Percentiles rank a stretch among this genome's conserved stretches.
These are phyloP conservation scores for Lophius piscatorius DNA, from an alignment of 2,113 vertebrate genomes.

Conservation along the genomic window DNA sequence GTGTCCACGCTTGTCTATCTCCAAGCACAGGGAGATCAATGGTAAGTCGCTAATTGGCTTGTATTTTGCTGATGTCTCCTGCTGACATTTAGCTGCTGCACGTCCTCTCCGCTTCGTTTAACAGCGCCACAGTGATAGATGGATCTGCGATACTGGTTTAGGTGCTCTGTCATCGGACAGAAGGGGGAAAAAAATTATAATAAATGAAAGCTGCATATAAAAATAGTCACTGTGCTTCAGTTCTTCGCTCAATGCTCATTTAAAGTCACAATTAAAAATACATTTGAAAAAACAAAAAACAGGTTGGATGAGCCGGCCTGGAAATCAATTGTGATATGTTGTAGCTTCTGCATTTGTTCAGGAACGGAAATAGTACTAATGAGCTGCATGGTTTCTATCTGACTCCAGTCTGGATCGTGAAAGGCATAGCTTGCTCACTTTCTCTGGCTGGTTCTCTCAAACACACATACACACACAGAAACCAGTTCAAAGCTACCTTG, in stretches of 20 bases:
- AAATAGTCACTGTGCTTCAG: constrained; percentile 27
- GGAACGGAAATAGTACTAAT: constrained; percentile 57
- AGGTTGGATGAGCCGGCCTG: constrained; percentile 21
- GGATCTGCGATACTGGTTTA: constrained; percentile 30
- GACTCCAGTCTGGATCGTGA: constrained; percentile 27
- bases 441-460: constrained; percentile 9
- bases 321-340: constrained; percentile 58
- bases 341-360: constrained; percentile 54
- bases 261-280: constrained; percentile 60
- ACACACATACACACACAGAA: constrained; percentile 13
- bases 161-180: neutral
- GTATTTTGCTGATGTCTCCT: constrained; percentile 50
- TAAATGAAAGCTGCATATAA: constrained; percentile 21
- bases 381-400: constrained; percentile 50
- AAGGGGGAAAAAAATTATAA: constrained; percentile 7
- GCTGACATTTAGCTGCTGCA: constrained; percentile 57
- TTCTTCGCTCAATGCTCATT: constrained; percentile 44
- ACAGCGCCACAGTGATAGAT: constrained; percentile 14
- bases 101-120: constrained; percentile 21
- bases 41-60: too few relatives aligned
- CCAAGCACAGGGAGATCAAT: too few relatives aligned
- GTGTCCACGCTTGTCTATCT: too few relatives aligned
- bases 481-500: constrained; percentile 43
- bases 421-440: constrained; percentile 17
- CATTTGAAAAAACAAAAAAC: too few relatives aligned